Percentiles rank a stretch among this genome's conserved stretches.
phyloP scores from a whole-genome alignment of 2,797 vertebrate species.

The Chelidonichthys spinosus region DNA sequence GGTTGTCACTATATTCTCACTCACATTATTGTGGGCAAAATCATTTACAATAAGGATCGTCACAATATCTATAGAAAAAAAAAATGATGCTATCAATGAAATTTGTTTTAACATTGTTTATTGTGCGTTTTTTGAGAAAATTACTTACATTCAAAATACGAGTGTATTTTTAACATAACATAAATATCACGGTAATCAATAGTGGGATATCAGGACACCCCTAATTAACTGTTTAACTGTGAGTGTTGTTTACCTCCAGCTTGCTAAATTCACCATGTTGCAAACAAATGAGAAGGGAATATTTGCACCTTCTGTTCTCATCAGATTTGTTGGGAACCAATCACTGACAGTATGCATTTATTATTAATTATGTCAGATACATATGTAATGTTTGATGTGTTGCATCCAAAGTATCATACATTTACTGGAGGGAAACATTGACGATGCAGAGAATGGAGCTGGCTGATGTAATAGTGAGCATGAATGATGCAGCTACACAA shows the following conservation, averaged over 20 bases:
- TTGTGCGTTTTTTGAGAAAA: not conserved
- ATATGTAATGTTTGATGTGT: constrained; percentile 12
- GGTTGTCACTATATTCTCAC: not conserved
- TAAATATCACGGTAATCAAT: not conserved
- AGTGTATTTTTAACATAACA: not conserved
- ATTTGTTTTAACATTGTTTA: not conserved
- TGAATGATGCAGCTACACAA: not conserved
- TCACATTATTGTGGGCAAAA: not conserved
- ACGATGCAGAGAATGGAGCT: not conserved
- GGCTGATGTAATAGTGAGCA: not conserved
- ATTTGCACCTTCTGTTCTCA: not conserved
- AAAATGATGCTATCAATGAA: not conserved
- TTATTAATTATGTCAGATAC: constrained; percentile 8
- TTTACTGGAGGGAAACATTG: not conserved
- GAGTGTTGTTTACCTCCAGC: not conserved
- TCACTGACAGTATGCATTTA: constrained; percentile 19
- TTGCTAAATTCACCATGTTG: not conserved
- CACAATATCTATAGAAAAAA: not conserved
- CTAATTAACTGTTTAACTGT: not conserved
- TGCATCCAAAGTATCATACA: not conserved
- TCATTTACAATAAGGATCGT: too few relatives aligned
- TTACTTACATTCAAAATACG: too few relatives aligned
- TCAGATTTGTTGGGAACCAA: not conserved
- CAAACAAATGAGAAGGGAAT: constrained; percentile 7
- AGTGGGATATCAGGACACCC: not conserved